Conservation (phyloP, 2,888 invertebrate genomes). For the Lepas anatifera region DNA sequence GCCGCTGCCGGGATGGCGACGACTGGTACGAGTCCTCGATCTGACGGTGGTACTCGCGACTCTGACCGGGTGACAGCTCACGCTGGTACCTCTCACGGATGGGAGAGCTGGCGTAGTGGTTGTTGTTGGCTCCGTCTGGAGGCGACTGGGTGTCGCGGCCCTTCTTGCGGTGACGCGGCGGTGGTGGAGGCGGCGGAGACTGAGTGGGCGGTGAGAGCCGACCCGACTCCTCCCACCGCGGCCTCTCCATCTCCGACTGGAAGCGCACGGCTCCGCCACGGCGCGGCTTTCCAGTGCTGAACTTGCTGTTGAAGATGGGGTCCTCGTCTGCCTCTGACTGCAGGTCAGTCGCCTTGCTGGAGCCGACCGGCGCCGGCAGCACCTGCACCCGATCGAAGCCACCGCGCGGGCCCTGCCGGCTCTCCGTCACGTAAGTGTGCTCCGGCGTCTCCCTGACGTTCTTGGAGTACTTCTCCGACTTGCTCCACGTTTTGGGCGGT, state of each 20-base stretch:
- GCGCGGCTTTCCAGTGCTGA: slow-evolving; percentile 3
- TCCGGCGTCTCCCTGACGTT: neutral
- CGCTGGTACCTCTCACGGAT: neutral
- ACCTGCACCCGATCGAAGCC: neutral
- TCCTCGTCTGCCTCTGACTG: neutral
- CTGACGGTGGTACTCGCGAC: neutral
- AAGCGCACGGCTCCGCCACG: neutral
- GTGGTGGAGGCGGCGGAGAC: slow-evolving; percentile 22
- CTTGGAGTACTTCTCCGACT: neutral
- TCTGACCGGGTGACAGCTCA: neutral
- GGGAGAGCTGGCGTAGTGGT: slow-evolving; percentile 4
- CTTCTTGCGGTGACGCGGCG: slow-evolving; percentile 23
- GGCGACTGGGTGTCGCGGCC: slow-evolving; percentile 17
- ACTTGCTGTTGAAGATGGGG: slow-evolving; percentile 5
- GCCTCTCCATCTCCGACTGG: neutral
- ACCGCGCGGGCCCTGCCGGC: neutral
- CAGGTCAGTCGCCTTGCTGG: neutral
- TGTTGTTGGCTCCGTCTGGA: too few relatives aligned
- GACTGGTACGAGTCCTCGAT: neutral
- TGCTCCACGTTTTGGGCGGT: neutral
- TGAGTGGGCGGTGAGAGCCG: neutral
- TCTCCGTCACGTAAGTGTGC: neutral
- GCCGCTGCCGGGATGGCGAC: neutral
- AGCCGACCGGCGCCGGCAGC: neutral
- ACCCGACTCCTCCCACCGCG: neutral